Base-by-base conservation (phyloP, 2,797 vertebrate genomes). In the Tenualosa thibaudeaui region DNA sequence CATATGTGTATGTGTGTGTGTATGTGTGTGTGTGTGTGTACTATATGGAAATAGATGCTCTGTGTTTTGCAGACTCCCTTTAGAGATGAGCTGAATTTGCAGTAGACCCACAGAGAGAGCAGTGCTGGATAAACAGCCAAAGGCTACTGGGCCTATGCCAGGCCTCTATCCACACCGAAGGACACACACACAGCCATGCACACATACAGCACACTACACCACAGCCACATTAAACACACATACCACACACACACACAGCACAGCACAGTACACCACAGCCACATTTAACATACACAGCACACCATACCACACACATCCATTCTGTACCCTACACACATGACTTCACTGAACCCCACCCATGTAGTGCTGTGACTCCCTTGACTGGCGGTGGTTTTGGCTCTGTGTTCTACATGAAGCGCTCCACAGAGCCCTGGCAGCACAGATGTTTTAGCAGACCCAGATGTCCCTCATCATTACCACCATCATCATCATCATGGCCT, bases 401-500 rank as follows among this genome's bases (percentile, higher is more conserved):
- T 15, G 5, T 12, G 26, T 37, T 12, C 26, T 37, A 17, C 65
- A 71, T 71, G 65, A 26, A 31, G 62, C 24, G 62, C 7, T 9
- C 62, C n/a, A 26, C 62, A 31, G 62, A 46, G 46, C 46, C 3
- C 50, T 51, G 22, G 65, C 26, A 40, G 65, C 31, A 71, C 65
- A 71, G 65, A 71, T 71, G 31, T 71, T 71, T 37, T 40, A 12
- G 65, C 65, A 37, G 31, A 3, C 26, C 26, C 13, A 71, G 31
- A 71, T 71, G 65, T 71, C 65, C 65, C 65, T 31, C 31, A 71
- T 71, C 65, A 71, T 71, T 15, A 71, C 17, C 65, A 37, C 37
- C 65, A 71, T 71, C 26, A 60, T 60, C 58, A 60, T n/a, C 22
- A 60, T 12, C 65, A 37, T 5, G 26, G 0, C 10, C 24, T 7